These are phyloP conservation scores for Cavia aperea DNA, from an alignment of 2,113 vertebrate genomes.

Conservation along the genomic window DNA sequence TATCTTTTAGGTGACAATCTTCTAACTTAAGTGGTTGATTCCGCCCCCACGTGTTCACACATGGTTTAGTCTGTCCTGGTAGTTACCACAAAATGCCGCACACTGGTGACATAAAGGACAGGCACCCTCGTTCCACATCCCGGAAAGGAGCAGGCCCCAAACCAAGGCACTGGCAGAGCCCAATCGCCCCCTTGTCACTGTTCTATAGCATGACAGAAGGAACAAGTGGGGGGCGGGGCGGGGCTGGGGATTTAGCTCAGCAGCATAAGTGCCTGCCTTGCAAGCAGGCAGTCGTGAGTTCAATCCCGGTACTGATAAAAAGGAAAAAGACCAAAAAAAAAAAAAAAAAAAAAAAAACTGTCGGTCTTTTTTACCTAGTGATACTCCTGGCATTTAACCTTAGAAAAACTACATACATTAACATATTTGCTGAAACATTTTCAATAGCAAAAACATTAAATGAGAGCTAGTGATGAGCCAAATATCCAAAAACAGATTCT, in stretches of 20 bases:
- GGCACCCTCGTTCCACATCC: background rate
- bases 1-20: background rate
- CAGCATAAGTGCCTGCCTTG: too few species aligned
- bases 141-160: background rate
- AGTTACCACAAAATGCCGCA: background rate
- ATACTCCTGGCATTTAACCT: background rate
- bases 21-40: background rate
- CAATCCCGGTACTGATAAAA: too few species aligned
- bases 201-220: background rate
- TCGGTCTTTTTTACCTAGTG: background rate
- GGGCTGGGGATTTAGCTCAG: too few species aligned
- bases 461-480: background rate
- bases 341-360: background rate
- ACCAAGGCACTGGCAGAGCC: background rate
- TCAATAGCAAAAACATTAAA: background rate
- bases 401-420: background rate
- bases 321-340: background rate
- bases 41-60: background rate
- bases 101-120: background rate
- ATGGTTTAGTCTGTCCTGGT: too few species aligned
- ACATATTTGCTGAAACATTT: conserved; percentile 17
- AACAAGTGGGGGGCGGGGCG: background rate
- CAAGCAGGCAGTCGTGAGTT: too few species aligned
- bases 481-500: conserved; percentile 1
- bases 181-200: background rate